These are phyloP conservation scores for Drosophila mauritiana DNA, from an alignment of 1,140 invertebrate species.

Conservation along the genomic window DNA sequence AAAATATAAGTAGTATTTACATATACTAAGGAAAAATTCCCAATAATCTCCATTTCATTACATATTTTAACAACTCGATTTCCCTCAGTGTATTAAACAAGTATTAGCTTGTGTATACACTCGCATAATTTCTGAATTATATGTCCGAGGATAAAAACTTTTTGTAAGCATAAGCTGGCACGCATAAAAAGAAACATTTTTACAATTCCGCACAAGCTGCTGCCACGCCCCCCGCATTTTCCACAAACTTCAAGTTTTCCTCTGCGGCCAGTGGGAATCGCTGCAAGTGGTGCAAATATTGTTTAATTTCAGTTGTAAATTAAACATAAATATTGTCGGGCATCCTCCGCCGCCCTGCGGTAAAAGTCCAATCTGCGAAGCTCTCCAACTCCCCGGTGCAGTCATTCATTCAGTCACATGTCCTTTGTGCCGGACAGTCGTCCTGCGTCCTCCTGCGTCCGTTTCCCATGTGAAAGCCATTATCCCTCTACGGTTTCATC, in stretches of 20 bases:
- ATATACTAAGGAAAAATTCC: no score
- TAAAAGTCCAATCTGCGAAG: conserved; percentile 26
- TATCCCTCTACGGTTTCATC: conserved; percentile 28
- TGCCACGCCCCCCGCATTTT: conserved; percentile 4
- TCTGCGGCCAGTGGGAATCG: conserved; percentile 22
- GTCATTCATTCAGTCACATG: conserved; percentile 37
- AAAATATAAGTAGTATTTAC: no score
- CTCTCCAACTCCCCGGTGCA: conserved; percentile 10
- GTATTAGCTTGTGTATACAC: conserved; percentile 15
- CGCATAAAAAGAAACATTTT: conserved; percentile 67
- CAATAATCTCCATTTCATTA: no score
- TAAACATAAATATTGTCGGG: conserved; percentile 71
- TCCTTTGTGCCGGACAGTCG: conserved; percentile 33
- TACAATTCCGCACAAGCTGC: conserved; percentile 57
- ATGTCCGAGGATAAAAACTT: conserved; percentile 74
- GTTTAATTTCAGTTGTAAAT: conserved; percentile 64
- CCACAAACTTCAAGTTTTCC: conserved; percentile 26
- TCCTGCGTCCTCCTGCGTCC: not conserved
- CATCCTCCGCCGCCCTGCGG: conserved; percentile 19
- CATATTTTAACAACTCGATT: not conserved
- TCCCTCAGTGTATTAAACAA: conserved; percentile 5
- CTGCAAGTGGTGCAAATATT: conserved; percentile 59
- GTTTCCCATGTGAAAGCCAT: conserved; percentile 12
- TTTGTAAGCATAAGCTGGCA: conserved; percentile 47
- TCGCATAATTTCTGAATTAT: conserved; percentile 64